Base-by-base conservation (phyloP, 1,140 invertebrate genomes). In the Telenomus remus region DNA sequence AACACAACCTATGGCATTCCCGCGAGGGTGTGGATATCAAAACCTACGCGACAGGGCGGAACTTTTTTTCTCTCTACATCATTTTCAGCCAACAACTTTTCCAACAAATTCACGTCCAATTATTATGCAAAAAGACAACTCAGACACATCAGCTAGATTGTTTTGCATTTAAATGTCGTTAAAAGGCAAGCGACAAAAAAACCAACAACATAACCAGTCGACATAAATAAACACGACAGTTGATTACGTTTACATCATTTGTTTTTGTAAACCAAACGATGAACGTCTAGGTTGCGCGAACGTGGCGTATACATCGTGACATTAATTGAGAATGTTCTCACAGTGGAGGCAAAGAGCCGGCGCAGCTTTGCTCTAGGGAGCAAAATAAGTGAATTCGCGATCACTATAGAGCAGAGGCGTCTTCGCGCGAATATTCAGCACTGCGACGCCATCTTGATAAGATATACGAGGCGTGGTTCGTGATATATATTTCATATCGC, bases 381-480 rank as follows among this genome's bases (percentile, higher is more conserved):
- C 15, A 2, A 14, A 12, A n/a, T n/a, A 39, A 43, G 46, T 15
- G 12, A n/a, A 35, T 12, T 8, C 35, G 60, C 47, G 39, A n/a
- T n/a, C n/a, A n/a, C n/a, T 44, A 51, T 50, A 43, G 19, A 27
- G 6, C 2, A 27, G 19, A 35, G 47, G 27, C 55, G 27, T 66
- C 44, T 63, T 61, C 37, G 19, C 61, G 44, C 61, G 73, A 82
- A 83, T 83, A 82, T 84, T 81, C 78, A 84, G 55, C 74, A 49
- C 44, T 51, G 68, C 75, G 76, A 77, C 82, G 79, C 82, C 80
- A 83, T 83, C 82, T 81, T 84, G 82, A 82, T 81, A 82, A 82
- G 80, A 81, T 63, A 76, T 82, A 82, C 74, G 78, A 82, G 82
- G 82, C 82, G 81, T 82, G 82, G 82, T 80, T 70, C 74, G 60